Evolutionary conservation across 1,140 invertebrate genomes (phyloP).

Genomic region (Brachionus angularis): DNA sequence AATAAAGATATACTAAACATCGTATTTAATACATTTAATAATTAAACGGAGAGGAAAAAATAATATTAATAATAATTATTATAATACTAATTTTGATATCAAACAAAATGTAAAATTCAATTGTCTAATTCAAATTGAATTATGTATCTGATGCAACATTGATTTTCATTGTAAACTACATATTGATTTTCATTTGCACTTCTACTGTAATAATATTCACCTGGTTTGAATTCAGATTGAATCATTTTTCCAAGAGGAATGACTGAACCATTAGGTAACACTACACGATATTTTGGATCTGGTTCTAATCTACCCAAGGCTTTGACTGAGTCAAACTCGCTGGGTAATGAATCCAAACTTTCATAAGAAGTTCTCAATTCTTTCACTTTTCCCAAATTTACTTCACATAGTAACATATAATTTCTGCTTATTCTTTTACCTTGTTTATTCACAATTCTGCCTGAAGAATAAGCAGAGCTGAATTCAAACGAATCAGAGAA

Average conservation of each 20-base stretch:
- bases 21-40: no score
- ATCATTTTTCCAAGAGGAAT: slow-evolving; percentile 51
- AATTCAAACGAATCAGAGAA: slow-evolving; percentile 23
- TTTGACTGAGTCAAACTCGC: slow-evolving; percentile 50
- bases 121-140: slow-evolving; percentile 49
- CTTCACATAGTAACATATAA: slow-evolving; percentile 46
- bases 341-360: slow-evolving; percentile 45
- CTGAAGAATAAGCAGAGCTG: neutral
- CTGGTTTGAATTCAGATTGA: slow-evolving; percentile 43
- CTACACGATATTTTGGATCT: slow-evolving; percentile 49
- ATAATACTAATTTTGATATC: no score
- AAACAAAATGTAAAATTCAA: neutral
- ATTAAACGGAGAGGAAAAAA: no score
- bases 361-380: slow-evolving; percentile 47
- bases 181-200: slow-evolving; percentile 56
- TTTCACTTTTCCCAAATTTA: slow-evolving; percentile 52
- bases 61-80: no score
- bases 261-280: slow-evolving; percentile 49
- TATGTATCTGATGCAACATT: slow-evolving; percentile 57
- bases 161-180: slow-evolving; percentile 56
- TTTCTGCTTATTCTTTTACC: neutral
- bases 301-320: slow-evolving; percentile 49
- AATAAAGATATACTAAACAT: no score
- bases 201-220: slow-evolving; percentile 44
- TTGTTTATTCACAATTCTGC: neutral